Conservation (phyloP, 1,140 invertebrate genomes). For the Dolichoris vasculosae region DNA sequence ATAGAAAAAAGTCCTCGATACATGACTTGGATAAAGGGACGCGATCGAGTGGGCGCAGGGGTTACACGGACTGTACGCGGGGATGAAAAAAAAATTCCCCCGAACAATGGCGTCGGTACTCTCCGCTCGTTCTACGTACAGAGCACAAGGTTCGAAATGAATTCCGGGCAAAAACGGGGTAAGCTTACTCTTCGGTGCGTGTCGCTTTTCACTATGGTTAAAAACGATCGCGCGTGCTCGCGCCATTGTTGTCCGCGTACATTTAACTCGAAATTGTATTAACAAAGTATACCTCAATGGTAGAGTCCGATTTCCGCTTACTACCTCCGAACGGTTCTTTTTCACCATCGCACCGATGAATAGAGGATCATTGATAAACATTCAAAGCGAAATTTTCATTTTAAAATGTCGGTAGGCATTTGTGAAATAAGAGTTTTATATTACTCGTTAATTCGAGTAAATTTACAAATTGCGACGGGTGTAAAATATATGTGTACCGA, state of each 20-base stretch:
- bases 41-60: constrained; percentile 20
- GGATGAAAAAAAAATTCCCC: constrained; percentile 51
- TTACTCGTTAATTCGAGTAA: too few relatives aligned
- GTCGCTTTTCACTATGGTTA: constrained; percentile 39
- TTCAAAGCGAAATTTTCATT: neutral
- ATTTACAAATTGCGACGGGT: too few relatives aligned
- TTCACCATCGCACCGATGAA: neutral
- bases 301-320: constrained; percentile 36
- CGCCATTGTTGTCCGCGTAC: neutral
- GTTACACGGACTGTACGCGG: constrained; percentile 21
- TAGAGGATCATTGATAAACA: constrained; percentile 9
- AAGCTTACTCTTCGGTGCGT: constrained; percentile 24
- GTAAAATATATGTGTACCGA: too few relatives aligned
- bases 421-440: neutral
- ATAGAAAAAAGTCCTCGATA: constrained; percentile 49
- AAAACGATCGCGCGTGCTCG: neutral
- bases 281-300: constrained; percentile 14
- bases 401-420: neutral
- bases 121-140: neutral
- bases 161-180: constrained; percentile 59
- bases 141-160: constrained; percentile 55
- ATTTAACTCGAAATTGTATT: constrained; percentile 42
- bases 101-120: constrained; percentile 47
- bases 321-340: neutral
- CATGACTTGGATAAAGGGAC: constrained; percentile 56